Percentiles rank a stretch among this genome's conserved stretches.
Conservation (phyloP, 2,113 vertebrate species). For the Malurus elegans region DNA sequence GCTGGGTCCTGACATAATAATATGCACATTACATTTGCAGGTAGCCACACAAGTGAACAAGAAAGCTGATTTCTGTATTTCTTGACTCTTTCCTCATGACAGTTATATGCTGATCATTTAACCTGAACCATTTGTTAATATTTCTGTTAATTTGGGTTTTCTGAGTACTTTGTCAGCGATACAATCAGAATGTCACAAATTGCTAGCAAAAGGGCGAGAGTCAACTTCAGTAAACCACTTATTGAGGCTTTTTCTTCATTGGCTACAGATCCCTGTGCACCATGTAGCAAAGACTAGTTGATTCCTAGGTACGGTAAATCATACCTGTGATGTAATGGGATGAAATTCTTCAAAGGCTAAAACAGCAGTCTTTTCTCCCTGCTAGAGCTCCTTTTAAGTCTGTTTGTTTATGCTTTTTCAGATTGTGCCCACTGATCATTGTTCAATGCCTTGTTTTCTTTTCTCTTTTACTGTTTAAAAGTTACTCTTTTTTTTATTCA, state of each 20-base stretch:
- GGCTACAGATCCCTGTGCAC: not conserved
- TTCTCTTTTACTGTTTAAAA: not conserved
- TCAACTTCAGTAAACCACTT: not conserved
- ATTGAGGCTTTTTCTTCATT: not conserved
- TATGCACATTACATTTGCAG: not conserved
- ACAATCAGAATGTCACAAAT: not conserved
- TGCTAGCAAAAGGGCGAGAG: not conserved
- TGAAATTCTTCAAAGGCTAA: not conserved
- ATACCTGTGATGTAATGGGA: not conserved
- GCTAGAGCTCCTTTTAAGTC: not conserved
- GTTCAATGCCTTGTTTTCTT: not conserved
- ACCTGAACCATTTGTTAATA: not conserved
- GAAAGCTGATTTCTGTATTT: not conserved
- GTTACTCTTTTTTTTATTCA: not conserved
- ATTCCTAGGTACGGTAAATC: not conserved
- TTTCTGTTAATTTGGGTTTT: not conserved
- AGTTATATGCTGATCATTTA: not conserved
- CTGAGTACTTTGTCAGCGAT: not conserved
- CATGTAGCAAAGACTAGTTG: not conserved
- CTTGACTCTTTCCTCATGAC: not conserved
- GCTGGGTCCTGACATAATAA: not conserved
- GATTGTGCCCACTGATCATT: not conserved
- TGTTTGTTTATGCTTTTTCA: not conserved
- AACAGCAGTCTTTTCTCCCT: not conserved
- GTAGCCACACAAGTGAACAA: not conserved